phyloP scores from a whole-genome alignment of 2,888 invertebrate genomes.

The Nasonovia ribisnigri region DNA sequence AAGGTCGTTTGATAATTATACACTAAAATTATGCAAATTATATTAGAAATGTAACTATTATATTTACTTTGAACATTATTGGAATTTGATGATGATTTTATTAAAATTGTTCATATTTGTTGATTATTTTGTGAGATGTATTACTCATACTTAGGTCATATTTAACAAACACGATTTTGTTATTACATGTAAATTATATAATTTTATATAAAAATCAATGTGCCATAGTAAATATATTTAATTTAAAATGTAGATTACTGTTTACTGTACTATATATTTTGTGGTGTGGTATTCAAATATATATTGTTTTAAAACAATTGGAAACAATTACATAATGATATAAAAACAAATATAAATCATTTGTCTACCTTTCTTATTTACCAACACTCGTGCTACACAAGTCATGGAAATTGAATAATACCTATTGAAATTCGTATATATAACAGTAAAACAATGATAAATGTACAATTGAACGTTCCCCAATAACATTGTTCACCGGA shows the following conservation, averaged over 20 bases:
- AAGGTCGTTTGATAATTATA: neutral
- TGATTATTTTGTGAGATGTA: neutral
- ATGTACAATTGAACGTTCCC: neutral
- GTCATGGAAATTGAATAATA: neutral
- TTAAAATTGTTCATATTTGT: fast-evolving
- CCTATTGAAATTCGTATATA: neutral
- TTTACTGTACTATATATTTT: neutral
- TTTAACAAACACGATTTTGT: neutral
- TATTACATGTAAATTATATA: neutral
- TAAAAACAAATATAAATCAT: neutral
- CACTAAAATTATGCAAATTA: neutral
- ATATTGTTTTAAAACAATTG: neutral
- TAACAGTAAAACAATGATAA: neutral
- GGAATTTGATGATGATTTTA: neutral
- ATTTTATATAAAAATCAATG: neutral
- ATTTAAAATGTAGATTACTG: neutral
- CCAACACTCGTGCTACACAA: neutral
- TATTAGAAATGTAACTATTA: neutral
- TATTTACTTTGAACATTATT: neutral
- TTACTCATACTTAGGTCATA: neutral
- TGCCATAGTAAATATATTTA: neutral
- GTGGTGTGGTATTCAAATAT: neutral
- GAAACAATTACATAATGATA: neutral
- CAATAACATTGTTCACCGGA: neutral
- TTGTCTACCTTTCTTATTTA: neutral